Evolutionary conservation across 2,888 invertebrate genomes (phyloP), one percentile per base, ranked within the genome.

Genomic region (Drosophila nigricruria): DNA sequence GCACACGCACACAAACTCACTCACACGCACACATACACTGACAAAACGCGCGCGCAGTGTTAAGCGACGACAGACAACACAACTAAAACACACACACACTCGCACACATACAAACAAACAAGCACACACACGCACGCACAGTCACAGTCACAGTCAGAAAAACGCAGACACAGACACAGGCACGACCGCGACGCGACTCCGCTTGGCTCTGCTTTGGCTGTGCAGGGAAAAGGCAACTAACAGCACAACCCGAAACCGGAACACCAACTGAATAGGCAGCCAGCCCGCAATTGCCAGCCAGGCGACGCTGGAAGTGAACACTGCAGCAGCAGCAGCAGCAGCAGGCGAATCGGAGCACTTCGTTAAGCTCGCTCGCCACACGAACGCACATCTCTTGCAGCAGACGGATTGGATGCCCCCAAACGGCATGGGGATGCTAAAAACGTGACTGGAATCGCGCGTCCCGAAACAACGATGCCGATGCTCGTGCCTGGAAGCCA

Each of bases 221-320:
- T 84, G 88, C 90, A 92, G 92, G 49, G 90, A 92, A 93, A 93
- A 93, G 93, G 92, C 93, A 93, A 92, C 93, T 92, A 92, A 92
- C 93, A 93, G 92, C 93, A 93, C 93, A 92, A 93, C 92, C 93
- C 93, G 93, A 93, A 93, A 93, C 93, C 93, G 93, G 93, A 93
- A 93, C 93, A 93, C 93, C 93, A 93, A 93, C 93, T 93, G 92
- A 92, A 92, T 83, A 81, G 89, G 85, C 76, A 82, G 82, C 81
- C 75, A 75, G 85, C 73, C 85, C 69, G 82, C 72, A 89, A 81
- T 78, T 78, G 77, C 63, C 76, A 78, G 86, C 83, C 86, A 88
- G 90, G 88, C 88, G 74, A 70, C 79, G 80, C 77, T 91, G 91
- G 91, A 91, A 91, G 70, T 73, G 54, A 74, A 72, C 81, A 77